Evolutionary conservation across 2,113 vertebrate species (phyloP), one percentile per base, ranked within the genome.

Genomic region (Cavia aperea): DNA sequence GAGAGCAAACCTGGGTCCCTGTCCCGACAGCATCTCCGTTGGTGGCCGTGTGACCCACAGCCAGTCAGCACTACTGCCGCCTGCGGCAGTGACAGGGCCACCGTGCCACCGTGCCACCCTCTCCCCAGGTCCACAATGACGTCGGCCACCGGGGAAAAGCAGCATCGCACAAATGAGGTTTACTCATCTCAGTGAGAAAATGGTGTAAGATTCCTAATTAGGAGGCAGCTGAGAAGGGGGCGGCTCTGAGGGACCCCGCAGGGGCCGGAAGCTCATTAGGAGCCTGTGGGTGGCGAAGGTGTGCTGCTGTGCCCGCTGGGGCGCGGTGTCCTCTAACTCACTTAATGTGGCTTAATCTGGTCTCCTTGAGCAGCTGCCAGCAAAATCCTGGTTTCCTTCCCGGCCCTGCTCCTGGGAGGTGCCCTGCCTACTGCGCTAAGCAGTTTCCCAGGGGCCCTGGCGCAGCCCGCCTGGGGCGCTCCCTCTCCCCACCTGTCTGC

Each of bases 121-220:
- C 29, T 8, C 18, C 49, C 46, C 18, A 6, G 1, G 7, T 36
- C 63, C 12, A 0, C 7, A 4, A 1, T 1, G 7, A 24, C 16
- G 10, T 43, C 19, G 26, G 43, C 73, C 15, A 43, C 73, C 15
- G 43, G 73, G 39, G 43, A 31, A 77, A 77, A 49, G 36, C 43
- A 14, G 2, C 75, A 31, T 12, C 15, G 46, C 75, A 3, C 43
- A 24, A 0, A 7, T 0, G 49, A 0, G 1, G 58, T 4, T 21
- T 29, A 5, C 33, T 81, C 65, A 0, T 7, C 1, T 29, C 9
- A 3, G 63, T 1, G 62, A 14, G 31, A 26, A 51, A 4, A 2
- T 1, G 12, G 16, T 2, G 15, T 19, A 4, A 36, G 11, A 12
- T 0, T 54, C 63, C 87, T 46, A 14, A 23, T 36, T 5, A 49